phyloP scores from a whole-genome alignment of 2,888 invertebrate genomes.

The Stegophylla sp. region DNA sequence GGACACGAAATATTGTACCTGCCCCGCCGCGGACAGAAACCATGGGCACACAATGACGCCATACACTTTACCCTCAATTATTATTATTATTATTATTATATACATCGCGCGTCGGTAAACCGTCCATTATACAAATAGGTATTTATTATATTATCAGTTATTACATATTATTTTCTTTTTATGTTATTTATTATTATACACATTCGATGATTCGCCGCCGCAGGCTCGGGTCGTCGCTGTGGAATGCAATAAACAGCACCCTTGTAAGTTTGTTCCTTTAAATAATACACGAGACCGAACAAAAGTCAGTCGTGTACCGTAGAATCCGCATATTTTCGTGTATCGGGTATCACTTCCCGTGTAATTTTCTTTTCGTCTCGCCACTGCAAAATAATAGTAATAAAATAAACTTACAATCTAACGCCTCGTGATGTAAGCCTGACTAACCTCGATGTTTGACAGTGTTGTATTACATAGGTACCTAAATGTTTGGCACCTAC shows the following conservation, averaged over 20 bases:
- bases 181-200: neutral
- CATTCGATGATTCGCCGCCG: slow-evolving; percentile 12
- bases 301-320: slow-evolving; percentile 13
- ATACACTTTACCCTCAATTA: slow-evolving; percentile 1
- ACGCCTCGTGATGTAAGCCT: neutral
- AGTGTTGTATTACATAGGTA: no score
- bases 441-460: no score
- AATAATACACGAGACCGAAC: slow-evolving; percentile 23
- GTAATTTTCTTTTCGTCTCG: neutral
- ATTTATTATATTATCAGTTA: slow-evolving; percentile 27
- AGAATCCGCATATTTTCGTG: slow-evolving; percentile 32
- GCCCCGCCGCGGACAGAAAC: neutral
- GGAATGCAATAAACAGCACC: slow-evolving; percentile 52
- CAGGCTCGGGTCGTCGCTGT: slow-evolving; percentile 20
- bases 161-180: slow-evolving; percentile 22
- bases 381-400: slow-evolving; percentile 5
- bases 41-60: neutral
- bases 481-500: no score
- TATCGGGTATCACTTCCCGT: slow-evolving; percentile 11
- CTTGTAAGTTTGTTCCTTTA: slow-evolving; percentile 32
- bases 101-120: slow-evolving; percentile 14
- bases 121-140: slow-evolving; percentile 41
- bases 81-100: slow-evolving; percentile 40
- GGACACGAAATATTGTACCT: slow-evolving; percentile 17
- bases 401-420: neutral